Conservation (phyloP, 2,797 vertebrate genomes). For the Neopelma chrysocephalum region DNA sequence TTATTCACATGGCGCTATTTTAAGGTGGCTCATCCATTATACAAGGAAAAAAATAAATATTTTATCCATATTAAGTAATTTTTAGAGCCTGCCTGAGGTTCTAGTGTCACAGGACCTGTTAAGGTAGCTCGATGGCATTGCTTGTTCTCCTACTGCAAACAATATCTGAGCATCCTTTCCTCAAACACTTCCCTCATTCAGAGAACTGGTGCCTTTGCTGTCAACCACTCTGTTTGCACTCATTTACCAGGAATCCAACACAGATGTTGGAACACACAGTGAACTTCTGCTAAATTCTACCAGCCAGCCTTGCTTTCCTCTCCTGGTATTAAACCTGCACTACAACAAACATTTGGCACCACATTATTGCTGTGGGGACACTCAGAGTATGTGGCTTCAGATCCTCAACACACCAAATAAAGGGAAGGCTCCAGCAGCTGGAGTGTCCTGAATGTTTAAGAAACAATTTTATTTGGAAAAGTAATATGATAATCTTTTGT, state of each 20-base stretch:
- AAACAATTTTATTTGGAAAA: neutral
- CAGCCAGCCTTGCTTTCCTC: neutral
- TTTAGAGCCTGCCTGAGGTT: neutral
- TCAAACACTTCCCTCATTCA: neutral
- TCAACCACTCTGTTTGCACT: neutral
- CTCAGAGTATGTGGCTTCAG: neutral
- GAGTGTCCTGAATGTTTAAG: neutral
- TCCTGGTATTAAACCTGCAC: neutral
- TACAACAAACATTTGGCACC: neutral
- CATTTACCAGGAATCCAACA: neutral
- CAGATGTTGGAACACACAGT: neutral
- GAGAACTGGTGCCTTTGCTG: neutral
- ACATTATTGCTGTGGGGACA: neutral
- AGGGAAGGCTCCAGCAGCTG: neutral
- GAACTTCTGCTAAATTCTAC: neutral
- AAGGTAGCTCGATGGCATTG: neutral
- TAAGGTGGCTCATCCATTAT: neutral
- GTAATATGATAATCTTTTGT: neutral
- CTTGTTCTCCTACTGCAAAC: neutral
- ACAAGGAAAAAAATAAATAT: neutral
- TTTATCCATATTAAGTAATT: constrained; percentile 9
- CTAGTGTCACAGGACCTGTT: neutral
- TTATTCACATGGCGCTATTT: neutral
- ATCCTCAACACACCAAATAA: neutral
- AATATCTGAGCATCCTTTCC: neutral